Evolutionary conservation across 2,113 vertebrate genomes (phyloP).

Genomic region (Leptobrachium leishanense): DNA sequence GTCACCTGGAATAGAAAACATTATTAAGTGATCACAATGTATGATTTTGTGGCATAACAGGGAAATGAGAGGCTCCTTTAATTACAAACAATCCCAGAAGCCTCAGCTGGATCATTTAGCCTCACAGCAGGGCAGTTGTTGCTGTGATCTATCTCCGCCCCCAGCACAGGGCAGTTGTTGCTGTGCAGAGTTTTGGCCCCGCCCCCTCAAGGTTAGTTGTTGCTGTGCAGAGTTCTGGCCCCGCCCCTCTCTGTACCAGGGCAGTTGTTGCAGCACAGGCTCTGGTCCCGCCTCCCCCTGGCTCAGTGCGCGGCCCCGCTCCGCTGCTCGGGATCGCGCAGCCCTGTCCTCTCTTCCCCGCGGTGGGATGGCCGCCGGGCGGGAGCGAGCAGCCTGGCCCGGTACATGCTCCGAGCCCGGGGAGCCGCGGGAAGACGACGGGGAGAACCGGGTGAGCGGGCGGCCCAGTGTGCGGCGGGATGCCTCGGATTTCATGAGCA

Average conservation of each 20-base stretch:
- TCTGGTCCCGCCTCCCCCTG: not conserved
- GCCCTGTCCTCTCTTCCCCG: slow-evolving; percentile 10
- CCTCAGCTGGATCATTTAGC: too few relatives aligned
- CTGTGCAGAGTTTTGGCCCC: not conserved
- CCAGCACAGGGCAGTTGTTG: too few relatives aligned
- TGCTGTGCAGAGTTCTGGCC: too few relatives aligned
- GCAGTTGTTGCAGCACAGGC: too few relatives aligned
- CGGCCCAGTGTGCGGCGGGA: slow-evolving; percentile 19
- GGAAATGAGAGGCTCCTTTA: too few relatives aligned
- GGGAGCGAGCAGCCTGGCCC: slow-evolving; percentile 45
- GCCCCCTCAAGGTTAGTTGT: not conserved
- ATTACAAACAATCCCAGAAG: too few relatives aligned
- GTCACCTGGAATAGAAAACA: too few relatives aligned
- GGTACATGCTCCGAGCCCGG: slow-evolving; percentile 41
- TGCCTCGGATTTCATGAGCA: slow-evolving; percentile 39
- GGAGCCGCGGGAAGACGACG: slow-evolving; percentile 42
- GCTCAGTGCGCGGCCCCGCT: not conserved
- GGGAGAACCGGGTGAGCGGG: slow-evolving; percentile 23
- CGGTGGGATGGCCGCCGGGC: slow-evolving; percentile 36
- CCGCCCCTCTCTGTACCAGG: too few relatives aligned
- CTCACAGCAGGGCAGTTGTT: too few relatives aligned
- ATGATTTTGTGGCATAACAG: too few relatives aligned
- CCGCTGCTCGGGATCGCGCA: not conserved
- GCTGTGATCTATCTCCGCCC: too few relatives aligned
- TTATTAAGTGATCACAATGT: too few relatives aligned